These are phyloP conservation scores for Machaerirhynchus nigripectus DNA, from an alignment of 2,113 vertebrate species.

Conservation along the genomic window DNA sequence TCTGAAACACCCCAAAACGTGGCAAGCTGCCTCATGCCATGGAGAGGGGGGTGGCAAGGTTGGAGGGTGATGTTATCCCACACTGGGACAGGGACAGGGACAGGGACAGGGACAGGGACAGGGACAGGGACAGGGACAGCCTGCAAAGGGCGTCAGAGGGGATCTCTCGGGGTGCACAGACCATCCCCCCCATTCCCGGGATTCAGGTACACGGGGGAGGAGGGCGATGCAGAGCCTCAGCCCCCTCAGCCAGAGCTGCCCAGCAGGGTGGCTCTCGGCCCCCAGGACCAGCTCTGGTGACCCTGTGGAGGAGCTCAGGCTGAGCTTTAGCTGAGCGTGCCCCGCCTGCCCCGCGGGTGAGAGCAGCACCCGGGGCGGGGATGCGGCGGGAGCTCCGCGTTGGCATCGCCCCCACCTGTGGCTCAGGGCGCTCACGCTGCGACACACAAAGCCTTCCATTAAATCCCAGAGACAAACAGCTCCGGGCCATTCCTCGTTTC, in stretches of 20 bases:
- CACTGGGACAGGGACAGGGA: background rate
- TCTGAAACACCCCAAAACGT: background rate
- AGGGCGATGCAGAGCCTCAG: fast-evolving
- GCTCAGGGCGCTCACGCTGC: fast-evolving
- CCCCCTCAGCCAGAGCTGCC: fast-evolving
- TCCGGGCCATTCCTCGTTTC: background rate
- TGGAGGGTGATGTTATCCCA: background rate
- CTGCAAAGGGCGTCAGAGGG: background rate
- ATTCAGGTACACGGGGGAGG: background rate
- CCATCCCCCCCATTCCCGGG: fast-evolving
- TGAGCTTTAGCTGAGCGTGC: fast-evolving
- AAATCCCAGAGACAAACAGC: background rate
- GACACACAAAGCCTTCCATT: background rate
- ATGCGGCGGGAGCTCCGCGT: fast-evolving
- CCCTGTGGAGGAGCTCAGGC: fast-evolving
- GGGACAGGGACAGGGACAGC: background rate
- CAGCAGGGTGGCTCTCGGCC: fast-evolving
- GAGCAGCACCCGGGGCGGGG: background rate
- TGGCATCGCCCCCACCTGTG: background rate
- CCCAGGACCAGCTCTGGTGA: fast-evolving
- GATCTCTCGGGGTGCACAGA: fast-evolving
- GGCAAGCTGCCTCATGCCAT: background rate
- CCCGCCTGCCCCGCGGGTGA: fast-evolving
- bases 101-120: background rate
- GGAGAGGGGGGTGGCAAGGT: background rate